phyloP scores from a whole-genome alignment of 2,797 vertebrate species.

The Platyrinchus mystaceus region DNA sequence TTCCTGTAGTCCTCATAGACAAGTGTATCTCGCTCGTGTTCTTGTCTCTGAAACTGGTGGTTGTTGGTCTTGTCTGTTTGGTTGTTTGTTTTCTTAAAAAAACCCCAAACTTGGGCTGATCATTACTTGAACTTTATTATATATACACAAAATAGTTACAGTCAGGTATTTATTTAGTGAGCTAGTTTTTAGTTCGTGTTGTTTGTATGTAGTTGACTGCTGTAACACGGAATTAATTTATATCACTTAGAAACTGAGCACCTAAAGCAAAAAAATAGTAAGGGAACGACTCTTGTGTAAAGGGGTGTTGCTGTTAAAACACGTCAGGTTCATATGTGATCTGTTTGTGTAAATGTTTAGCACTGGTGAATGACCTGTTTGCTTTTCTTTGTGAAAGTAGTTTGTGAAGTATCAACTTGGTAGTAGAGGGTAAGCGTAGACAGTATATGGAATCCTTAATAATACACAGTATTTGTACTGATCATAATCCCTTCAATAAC shows the following conservation, averaged over 20 bases:
- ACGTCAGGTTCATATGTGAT: neutral
- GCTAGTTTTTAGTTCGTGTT: neutral
- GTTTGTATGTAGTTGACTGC: neutral
- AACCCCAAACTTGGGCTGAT: neutral
- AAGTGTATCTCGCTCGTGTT: neutral
- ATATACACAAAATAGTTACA: neutral
- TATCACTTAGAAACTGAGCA: neutral
- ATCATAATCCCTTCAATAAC: neutral
- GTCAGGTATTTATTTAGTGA: neutral
- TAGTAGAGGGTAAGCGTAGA: neutral
- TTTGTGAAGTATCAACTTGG: neutral
- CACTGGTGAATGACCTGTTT: neutral
- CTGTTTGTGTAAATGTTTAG: conserved; percentile 1
- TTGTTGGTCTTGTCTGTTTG: neutral
- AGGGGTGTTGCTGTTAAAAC: neutral
- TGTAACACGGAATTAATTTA: neutral
- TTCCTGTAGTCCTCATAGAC: neutral
- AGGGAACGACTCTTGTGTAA: neutral
- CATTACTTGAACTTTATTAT: conserved; percentile 42
- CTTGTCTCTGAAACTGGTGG: neutral
- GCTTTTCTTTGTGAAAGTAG: conserved; percentile 1
- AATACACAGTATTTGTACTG: neutral
- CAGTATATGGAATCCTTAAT: neutral
- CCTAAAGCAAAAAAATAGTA: neutral
- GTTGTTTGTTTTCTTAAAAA: neutral